Percentiles rank a stretch among this genome's conserved stretches.
phyloP scores from a whole-genome alignment of 2,888 invertebrate species.

The Xylophagus ater region DNA sequence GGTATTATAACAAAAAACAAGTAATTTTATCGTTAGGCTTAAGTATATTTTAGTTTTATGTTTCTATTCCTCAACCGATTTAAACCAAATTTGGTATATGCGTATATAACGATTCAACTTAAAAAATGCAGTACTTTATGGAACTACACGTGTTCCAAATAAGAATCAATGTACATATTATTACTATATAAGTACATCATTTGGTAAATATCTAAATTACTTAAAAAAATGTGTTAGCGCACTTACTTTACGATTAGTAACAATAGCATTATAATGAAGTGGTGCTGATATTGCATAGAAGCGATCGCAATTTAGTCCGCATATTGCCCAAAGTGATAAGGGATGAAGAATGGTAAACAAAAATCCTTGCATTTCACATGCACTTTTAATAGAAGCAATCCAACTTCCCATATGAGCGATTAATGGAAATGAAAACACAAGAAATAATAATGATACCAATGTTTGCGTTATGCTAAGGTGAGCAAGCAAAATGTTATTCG shows the following conservation, averaged over 20 bases:
- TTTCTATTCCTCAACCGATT: too few species aligned
- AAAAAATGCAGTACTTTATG: too few species aligned
- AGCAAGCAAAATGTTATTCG: constrained; percentile 59
- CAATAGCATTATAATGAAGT: constrained; percentile 64
- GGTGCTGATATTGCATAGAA: constrained; percentile 73
- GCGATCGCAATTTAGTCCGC: constrained; percentile 66
- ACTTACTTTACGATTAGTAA: constrained; percentile 56
- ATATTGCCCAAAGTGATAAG: constrained; percentile 66
- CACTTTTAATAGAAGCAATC: constrained; percentile 41
- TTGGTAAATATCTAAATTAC: not conserved
- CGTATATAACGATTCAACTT: too few species aligned
- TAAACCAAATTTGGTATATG: too few species aligned
- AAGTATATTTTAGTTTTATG: too few species aligned
- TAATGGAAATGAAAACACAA: constrained; percentile 46
- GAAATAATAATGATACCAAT: constrained; percentile 50
- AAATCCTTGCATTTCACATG: constrained; percentile 55
- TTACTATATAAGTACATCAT: too few species aligned
- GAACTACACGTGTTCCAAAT: too few species aligned
- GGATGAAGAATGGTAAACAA: constrained; percentile 61
- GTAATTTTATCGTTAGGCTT: too few species aligned
- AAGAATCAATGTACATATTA: too few species aligned
- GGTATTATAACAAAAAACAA: too few species aligned
- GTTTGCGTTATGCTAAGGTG: constrained; percentile 62
- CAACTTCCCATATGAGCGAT: constrained; percentile 33
- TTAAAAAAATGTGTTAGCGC: too few species aligned